Percentiles rank a stretch among this genome's conserved stretches.
These are phyloP conservation scores for Drosophila pseudotalamancana DNA, from an alignment of 2,888 invertebrate species.

Conservation along the genomic window DNA sequence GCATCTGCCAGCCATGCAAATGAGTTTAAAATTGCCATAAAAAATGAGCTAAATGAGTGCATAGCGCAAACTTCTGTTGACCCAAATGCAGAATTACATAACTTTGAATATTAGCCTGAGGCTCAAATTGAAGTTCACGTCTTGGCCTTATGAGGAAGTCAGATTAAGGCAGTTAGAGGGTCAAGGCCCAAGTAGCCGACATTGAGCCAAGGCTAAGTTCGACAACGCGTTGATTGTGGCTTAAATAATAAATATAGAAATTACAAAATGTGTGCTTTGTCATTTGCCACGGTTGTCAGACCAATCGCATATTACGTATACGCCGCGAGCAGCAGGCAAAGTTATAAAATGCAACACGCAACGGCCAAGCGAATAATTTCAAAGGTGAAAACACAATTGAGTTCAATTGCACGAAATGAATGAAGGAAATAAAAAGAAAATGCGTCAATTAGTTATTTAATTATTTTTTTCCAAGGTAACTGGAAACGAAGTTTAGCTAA, in stretches of 20 bases:
- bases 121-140: conserved; percentile 1
- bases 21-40: conserved; percentile 52
- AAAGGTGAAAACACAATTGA: not conserved
- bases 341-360: conserved; percentile 24
- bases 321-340: conserved; percentile 12
- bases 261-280: conserved; percentile 24
- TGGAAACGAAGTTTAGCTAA: no score
- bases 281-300: not conserved
- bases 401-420: not conserved
- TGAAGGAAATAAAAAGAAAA: not conserved
- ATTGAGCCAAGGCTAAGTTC: conserved; percentile 24
- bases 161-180: conserved; percentile 4
- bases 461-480: no score
- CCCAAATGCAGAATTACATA: conserved; percentile 7
- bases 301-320: conserved; percentile 30
- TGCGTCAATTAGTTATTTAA: no score
- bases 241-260: conserved; percentile 51
- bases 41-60: conserved; percentile 48
- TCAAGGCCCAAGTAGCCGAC: conserved; percentile 13
- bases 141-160: not conserved
- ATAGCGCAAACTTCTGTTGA: conserved; percentile 46
- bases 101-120: conserved; percentile 24
- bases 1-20: conserved; percentile 50
- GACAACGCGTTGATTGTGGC: conserved; percentile 17
- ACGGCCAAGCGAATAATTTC: conserved; percentile 10